Evolutionary conservation across 2,888 invertebrate genomes (phyloP).

Genomic region (Punctoribates punctum): DNA sequence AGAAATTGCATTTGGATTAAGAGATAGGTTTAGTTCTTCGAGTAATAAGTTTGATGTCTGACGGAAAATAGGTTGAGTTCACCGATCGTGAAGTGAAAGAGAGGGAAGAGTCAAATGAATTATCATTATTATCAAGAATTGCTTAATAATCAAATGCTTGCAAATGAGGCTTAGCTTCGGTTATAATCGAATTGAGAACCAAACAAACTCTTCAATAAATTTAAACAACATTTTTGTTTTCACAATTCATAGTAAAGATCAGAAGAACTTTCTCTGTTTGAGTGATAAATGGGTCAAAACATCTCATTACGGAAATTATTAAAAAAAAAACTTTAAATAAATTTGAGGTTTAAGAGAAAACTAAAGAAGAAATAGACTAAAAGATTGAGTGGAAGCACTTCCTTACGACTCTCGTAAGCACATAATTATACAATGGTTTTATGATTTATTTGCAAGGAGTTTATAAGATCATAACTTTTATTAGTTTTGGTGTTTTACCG

Average conservation of each 20-base stretch:
- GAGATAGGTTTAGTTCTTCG: not conserved
- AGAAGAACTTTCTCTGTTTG: not conserved
- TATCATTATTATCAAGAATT: not conserved
- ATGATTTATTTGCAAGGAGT: no score
- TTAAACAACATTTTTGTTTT: not conserved
- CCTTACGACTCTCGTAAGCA: no score
- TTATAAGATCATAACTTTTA: no score
- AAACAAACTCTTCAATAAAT: not conserved
- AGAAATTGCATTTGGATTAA: not conserved
- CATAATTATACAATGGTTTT: no score
- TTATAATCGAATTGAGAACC: not conserved
- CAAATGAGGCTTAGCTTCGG: slow-evolving; percentile 14
- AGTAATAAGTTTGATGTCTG: slow-evolving; percentile 1
- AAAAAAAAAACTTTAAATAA: not conserved
- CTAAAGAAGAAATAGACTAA: no score
- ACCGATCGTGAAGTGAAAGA: slow-evolving; percentile 31
- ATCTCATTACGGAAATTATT: slow-evolving; percentile 12
- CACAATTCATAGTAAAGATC: not conserved
- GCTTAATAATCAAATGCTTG: not conserved
- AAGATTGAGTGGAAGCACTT: no score
- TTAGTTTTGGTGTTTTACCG: no score
- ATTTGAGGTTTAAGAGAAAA: no score
- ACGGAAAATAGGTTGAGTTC: slow-evolving; percentile 34
- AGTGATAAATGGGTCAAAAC: slow-evolving; percentile 16
- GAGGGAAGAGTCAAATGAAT: not conserved